phyloP scores from a whole-genome alignment of 2,888 invertebrate species.

The Artemia sinica region DNA sequence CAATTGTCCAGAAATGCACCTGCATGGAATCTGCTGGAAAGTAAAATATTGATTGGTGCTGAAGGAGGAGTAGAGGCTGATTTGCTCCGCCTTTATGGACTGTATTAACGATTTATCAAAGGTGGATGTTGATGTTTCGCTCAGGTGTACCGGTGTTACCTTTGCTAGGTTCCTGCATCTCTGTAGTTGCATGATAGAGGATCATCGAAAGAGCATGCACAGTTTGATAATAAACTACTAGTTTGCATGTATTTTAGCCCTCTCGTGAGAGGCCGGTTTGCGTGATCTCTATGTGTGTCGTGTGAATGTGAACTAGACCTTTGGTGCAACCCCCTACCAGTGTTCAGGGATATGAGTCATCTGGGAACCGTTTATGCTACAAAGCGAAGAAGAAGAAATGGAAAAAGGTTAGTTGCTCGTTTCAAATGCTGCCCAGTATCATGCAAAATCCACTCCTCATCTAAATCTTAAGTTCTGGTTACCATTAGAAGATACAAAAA shows the following conservation, averaged over 20 bases:
- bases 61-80: not conserved
- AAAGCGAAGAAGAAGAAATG: slow-evolving; percentile 80
- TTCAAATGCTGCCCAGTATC: not conserved
- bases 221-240: slow-evolving; percentile 13
- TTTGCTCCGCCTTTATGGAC: not conserved
- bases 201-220: slow-evolving; percentile 12
- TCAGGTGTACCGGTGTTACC: slow-evolving; percentile 8
- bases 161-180: not conserved
- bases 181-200: slow-evolving; percentile 5
- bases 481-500: no score
- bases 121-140: slow-evolving; percentile 8
- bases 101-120: slow-evolving; percentile 13
- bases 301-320: slow-evolving; percentile 1
- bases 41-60: not conserved
- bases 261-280: slow-evolving; percentile 7
- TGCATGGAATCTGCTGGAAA: slow-evolving; percentile 10
- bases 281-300: slow-evolving; percentile 14
- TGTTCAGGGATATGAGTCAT: slow-evolving; percentile 49
- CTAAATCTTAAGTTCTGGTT: no score
- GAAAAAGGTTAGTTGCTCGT: slow-evolving; percentile 60
- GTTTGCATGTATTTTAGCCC: slow-evolving; percentile 5
- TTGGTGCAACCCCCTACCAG: slow-evolving; percentile 14
- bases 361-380: slow-evolving; percentile 92
- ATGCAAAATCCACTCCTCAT: no score
- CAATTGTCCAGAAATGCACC: slow-evolving; percentile 6